Base-by-base conservation (phyloP, 2,888 invertebrate species). In the Neuroscelio doddi region DNA sequence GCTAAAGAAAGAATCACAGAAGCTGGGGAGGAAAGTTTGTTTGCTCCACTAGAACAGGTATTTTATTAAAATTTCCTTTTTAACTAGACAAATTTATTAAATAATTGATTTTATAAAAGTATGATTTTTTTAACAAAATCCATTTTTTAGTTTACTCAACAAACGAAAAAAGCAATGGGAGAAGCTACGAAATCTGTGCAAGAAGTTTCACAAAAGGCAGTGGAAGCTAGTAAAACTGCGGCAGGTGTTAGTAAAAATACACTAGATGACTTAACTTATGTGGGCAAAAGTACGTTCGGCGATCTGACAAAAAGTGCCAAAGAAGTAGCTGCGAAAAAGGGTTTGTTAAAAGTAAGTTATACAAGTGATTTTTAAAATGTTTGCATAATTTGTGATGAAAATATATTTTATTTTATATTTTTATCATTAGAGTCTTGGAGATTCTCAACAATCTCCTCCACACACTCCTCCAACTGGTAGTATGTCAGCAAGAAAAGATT, bases 251-350 rank as follows among this genome's bases (percentile, higher is more conserved):
- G 94, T 77, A 94, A 93, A 81, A 94, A 93, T 73, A 95, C 95
- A 0, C 87, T 95, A 3, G 95, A 95, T 64, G 96, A 96, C 81
- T 86, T 96, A 16, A 93, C 94, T 0, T 94, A 94, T 75, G 95
- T 95, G 2, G 92, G 95, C n/a, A 95, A 94, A 82, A 94, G 93
- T 21, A 95, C 95, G 0, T 86, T 96, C 34, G 95, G 94, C 0
- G 96, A 96, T 82, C 86, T 96, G 12, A 96, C 96, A 0, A 96
- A 96, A 85, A 94, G 93, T 76, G 96, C 96, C 0, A 94, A 95
- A 77, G 95, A 95, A 85, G 95, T 87, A 1, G 95, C 93, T 1
- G 88, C 93, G 0, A 96, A 95, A 80, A 93, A 94, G 80, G 95
- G 95, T 61, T 86, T 96, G 49, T 86, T 95, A 44, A 93, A 94